Evolutionary conservation across 2,113 vertebrate genomes (phyloP), one percentile per base, ranked within the genome.

Genomic region (Todiramphus chloris): DNA sequence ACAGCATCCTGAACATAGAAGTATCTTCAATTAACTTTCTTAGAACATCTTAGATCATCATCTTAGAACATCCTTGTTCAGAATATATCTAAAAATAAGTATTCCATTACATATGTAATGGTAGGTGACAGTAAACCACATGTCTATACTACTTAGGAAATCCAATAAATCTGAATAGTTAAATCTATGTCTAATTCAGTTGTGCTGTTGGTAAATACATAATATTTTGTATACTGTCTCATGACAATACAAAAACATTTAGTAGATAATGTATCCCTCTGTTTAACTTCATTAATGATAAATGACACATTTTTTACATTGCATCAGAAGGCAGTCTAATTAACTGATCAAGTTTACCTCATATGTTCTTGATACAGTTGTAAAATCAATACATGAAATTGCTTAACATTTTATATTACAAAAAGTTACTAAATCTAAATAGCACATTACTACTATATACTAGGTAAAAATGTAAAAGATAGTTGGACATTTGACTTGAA

Each of bases 311-410:
- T 69, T 95, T 19, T 51, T 59, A 77, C 48, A 43, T 60, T 84
- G 50, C 10, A 33, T 62, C 63, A 80, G 31, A 59, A 94, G 50
- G 19, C 25, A 48, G 62, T 11, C 13, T 93, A 92, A 92, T 90
- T 85, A 90, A 94, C 31, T 43, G 41, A 56, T 77, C 92, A 48
- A 89, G 87, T 67, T 56, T 67, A 78, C 56, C 14, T 89, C 55
- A 66, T 73, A 63, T 0, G 0, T 41, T n/a, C 66, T 53, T 59
- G 3, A 66, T 66, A 35, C 1, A 58, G 11, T 27, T 87, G 7
- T 48, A 90, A 90, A 85, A 76, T 56, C 30, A 80, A n/a, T 78
- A 41, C 8, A 68, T 50, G 16, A 33, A 87, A 41, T 39, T 41
- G 11, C 2, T 76, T 41, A 20, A 60, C 35, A 30, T 33, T 83